A percentile compares a stretch with the other conserved stretches of the same genome.
These are phyloP conservation scores for Pristionchus japonicus DNA, from an alignment of 2,888 invertebrate species.

Conservation along the genomic window DNA sequence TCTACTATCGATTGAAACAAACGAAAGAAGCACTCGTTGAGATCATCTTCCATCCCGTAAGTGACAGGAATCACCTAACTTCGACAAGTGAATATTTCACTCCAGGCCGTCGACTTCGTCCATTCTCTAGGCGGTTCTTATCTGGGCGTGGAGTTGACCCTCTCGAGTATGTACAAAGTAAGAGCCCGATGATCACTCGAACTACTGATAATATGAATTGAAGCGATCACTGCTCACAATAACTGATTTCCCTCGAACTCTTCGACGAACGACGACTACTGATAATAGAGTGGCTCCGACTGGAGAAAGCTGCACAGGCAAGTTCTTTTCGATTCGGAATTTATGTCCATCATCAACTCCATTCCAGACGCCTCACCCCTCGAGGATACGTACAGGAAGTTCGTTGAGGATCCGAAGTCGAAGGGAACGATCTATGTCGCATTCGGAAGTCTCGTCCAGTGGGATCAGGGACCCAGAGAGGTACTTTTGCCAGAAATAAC, in stretches of 20 bases:
- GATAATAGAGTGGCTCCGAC: slow-evolving; percentile 32
- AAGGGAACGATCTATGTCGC: slow-evolving; percentile 66
- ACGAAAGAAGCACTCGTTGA: not conserved
- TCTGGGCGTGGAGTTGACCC: not conserved
- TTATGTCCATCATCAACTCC: too few species aligned
- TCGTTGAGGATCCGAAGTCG: slow-evolving; percentile 60
- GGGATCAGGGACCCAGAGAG: slow-evolving; percentile 58
- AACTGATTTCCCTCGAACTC: slow-evolving; percentile 44
- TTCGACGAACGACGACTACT: slow-evolving; percentile 25
- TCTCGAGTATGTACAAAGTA: not conserved
- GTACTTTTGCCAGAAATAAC: too few species aligned
- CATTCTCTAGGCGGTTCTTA: not conserved
- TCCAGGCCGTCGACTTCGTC: not conserved
- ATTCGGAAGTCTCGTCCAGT: slow-evolving; percentile 62
- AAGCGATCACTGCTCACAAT: slow-evolving; percentile 23
- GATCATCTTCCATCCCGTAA: not conserved
- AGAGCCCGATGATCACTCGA: not conserved
- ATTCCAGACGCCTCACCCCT: slow-evolving; percentile 29
- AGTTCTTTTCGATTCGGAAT: not conserved
- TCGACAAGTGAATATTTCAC: too few species aligned
- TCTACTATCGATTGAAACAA: slow-evolving; percentile 40
- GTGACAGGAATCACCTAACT: not conserved
- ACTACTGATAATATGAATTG: not conserved
- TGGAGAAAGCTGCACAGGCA: slow-evolving; percentile 7
- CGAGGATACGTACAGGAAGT: slow-evolving; percentile 38